Evolutionary conservation across 30 jellyfish, hydroid and myxozoan genomes (phyloP), one percentile per base, ranked within the genome.

Genomic region (Cassiopea andromeda): DNA sequence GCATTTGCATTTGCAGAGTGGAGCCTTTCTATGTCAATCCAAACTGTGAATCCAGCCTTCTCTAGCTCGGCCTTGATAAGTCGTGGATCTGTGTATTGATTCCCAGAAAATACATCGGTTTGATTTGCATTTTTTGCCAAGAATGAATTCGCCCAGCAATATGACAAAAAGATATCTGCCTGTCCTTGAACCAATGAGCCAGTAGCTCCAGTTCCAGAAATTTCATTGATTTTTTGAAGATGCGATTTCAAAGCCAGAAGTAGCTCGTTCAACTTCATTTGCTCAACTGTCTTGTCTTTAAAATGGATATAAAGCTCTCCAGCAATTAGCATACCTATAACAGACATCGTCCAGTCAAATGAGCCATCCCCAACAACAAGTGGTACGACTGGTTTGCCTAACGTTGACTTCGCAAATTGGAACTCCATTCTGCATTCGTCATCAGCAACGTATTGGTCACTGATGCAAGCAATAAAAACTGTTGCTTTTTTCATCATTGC

Each of bases 301-400:
- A 92, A 87, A 49, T 92, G 96, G 45, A 92, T 92, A 83, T 87
- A 92, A 46, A 92, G 91, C 83, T 92, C 96, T 3, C 98, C 96
- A n/a, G 96, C 94, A 60, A 92, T 48, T 64, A 92, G 84, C 96
- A 87, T 92, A 47, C 98, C 98, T 9, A 87, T 95, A 7, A 92
- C 93, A 7, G 96, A 80, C 85, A 83, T 19, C 6, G 93, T 73
- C 98, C 98, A 92, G 17, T 88, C 98, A 44, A 73, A 69, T 54
- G 96, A 89, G 8, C 98, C 96, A 46, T 92, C 96, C n/a, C 98
- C 98, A 9, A 92, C 87, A 44, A 92, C 98, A 3, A 92, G 77
- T 1, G 98, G 98, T 47, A 92, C 91, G 18, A 88, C 75, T 16
- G 98, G 98, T 17, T 79, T 92, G 60, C 84, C 85, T 15, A 92